Base-by-base conservation (phyloP, 2,888 invertebrate genomes). In the Ceratothoa steindachneri region DNA sequence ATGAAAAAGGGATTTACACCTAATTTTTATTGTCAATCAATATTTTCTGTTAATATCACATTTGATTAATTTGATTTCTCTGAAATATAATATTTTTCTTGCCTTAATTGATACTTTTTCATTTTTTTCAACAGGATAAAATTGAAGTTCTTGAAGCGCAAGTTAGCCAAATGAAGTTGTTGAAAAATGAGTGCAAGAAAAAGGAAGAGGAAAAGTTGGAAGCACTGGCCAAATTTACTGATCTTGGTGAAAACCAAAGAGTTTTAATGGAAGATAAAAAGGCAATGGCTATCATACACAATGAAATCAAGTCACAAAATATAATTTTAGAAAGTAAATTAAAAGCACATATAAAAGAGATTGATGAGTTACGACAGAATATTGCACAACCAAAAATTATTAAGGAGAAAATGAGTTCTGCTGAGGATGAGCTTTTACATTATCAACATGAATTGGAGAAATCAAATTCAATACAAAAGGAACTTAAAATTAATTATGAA, bases 121-220 rank as follows among this genome's bases (percentile, higher is more conserved):
- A n/a, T n/a, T n/a, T n/a, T n/a, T n/a, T n/a, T n/a, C n/a, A n/a
- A n/a, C 70, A 78, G 78, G 75, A 73, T 31, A 73, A 69, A 66
- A 29, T 78, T 22, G 78, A 78, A 55, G 71, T 72, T 24, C 68
- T 78, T 12, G 53, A 73, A 67, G 78, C 75, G 15, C 75, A 78
- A 52, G 29, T 64, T 30, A 55, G 73, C 29, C 78, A 78, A 66
- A 71, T 75, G 15, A 75, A 78, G 30, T 70, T 68, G 2, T 64
- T 78, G 30, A 78, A 78, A 67, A 60, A 27, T 22, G 73, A 78
- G 28, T 78, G 75, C 30, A 75, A 73, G 52, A 75, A 78, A 28
- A 67, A 75, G n/a, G 22, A 73, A 31, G 30, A 72, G 19, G 76
- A 79, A 41, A 79, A 74, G 41, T 52, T 67, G n/a, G 30, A 31